A percentile compares a stretch with the other conserved stretches of the same genome.
phyloP scores from a whole-genome alignment of 2,113 vertebrate genomes.

The Malurus elegans region DNA sequence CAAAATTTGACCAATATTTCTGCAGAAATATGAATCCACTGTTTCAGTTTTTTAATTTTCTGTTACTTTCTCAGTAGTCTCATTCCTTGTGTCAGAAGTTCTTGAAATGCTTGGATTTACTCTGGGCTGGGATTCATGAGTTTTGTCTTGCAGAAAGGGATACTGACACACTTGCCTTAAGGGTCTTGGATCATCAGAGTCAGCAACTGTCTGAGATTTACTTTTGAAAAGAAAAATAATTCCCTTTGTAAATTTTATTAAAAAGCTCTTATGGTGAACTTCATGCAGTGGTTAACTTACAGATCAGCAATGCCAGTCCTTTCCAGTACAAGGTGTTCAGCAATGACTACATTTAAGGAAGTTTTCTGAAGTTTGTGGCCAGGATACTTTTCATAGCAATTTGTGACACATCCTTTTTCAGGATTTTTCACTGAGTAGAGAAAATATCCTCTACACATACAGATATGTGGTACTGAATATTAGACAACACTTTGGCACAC shows the following conservation, averaged over 20 bases:
- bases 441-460: not conserved
- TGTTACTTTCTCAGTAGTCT: not conserved
- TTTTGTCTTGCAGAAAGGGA: not conserved
- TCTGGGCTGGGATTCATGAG: not conserved
- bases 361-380: not conserved
- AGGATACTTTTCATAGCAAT: not conserved
- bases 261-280: not conserved
- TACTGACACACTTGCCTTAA: rapidly evolving
- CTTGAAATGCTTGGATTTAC: not conserved
- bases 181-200: not conserved
- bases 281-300: not conserved
- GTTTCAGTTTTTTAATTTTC: not conserved
- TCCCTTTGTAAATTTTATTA: not conserved
- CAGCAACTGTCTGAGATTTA: not conserved
- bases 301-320: not conserved
- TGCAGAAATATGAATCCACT: not conserved
- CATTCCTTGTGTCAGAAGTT: not conserved
- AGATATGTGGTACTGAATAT: not conserved
- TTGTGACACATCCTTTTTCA: not conserved
- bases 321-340: not conserved
- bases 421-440: not conserved
- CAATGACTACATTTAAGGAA: not conserved
- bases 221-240: not conserved
- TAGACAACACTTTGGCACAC: not conserved
- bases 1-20: not conserved